These are phyloP conservation scores for Dissostichus mawsoni DNA, from an alignment of 2,113 vertebrate species.

Conservation along the genomic window DNA sequence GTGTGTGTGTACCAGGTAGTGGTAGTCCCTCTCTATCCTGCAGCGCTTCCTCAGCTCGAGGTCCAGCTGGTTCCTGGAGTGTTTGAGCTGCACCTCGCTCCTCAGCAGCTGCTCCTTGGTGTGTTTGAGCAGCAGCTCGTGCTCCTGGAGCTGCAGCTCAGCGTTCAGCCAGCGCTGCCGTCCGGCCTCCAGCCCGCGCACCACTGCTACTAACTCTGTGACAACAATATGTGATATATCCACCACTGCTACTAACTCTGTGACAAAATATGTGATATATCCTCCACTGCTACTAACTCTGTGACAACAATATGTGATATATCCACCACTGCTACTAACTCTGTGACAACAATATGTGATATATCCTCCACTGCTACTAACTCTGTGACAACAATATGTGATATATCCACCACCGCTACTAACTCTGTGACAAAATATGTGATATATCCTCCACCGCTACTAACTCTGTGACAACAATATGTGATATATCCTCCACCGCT, in stretches of 20 bases:
- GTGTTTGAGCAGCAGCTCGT: slow-evolving; percentile 89
- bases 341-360: too few species aligned
- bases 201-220: slow-evolving; percentile 63
- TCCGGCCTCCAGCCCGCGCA: slow-evolving; percentile 76
- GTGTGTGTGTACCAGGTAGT: slow-evolving; percentile 73
- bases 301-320: too few species aligned
- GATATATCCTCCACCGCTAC: slow-evolving; percentile 60
- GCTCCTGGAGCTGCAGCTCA: slow-evolving; percentile 82
- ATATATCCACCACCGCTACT: too few species aligned
- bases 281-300: too few species aligned
- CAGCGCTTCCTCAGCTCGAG: slow-evolving; percentile 90
- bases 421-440: too few species aligned
- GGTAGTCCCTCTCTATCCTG: slow-evolving; percentile 85
- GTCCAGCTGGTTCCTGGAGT: slow-evolving; percentile 89
- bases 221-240: too few species aligned
- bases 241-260: too few species aligned
- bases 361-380: too few species aligned
- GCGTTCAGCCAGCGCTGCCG: slow-evolving; percentile 82
- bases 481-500: too few species aligned
- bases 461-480: background rate
- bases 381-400: too few species aligned
- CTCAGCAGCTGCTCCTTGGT: slow-evolving; percentile 86
- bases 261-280: too few species aligned
- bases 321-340: too few species aligned
- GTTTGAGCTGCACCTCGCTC: slow-evolving; percentile 88